These are phyloP conservation scores for Protonibea diacanthus DNA, from an alignment of 2,797 vertebrate species.

Conservation along the genomic window DNA sequence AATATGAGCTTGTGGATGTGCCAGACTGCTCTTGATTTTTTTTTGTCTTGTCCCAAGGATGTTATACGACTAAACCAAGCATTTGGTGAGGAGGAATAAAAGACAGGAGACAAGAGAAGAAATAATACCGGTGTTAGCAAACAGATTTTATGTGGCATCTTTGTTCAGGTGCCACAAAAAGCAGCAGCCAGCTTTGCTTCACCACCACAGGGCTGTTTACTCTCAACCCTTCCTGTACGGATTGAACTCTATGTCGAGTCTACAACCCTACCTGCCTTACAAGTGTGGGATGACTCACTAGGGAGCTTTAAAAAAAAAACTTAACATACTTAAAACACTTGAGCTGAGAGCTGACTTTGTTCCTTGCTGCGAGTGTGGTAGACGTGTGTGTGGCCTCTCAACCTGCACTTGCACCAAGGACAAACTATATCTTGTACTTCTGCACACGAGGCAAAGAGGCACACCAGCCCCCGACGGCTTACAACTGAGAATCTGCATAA, in stretches of 20 bases:
- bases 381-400: background rate
- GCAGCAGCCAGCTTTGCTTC: slow-evolving; percentile 15
- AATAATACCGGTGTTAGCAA: slow-evolving; percentile 3
- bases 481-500: slow-evolving; percentile 9
- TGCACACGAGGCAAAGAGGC: slow-evolving; percentile 18
- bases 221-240: background rate
- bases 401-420: slow-evolving; percentile 1
- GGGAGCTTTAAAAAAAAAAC: slow-evolving; percentile 13
- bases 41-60: slow-evolving; percentile 33
- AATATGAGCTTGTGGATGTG: slow-evolving; percentile 19
- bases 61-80: slow-evolving; percentile 39
- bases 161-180: slow-evolving; percentile 29
- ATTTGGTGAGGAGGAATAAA: slow-evolving; percentile 23
- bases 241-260: slow-evolving; percentile 20
- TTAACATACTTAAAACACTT: background rate
- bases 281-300: slow-evolving; percentile 17
- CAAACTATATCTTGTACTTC: slow-evolving; percentile 6
- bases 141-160: slow-evolving; percentile 29
- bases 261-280: slow-evolving; percentile 17
- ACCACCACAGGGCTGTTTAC: slow-evolving; percentile 22
- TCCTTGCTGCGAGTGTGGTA: background rate
- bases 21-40: slow-evolving; percentile 44
- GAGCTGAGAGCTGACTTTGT: slow-evolving; percentile 9
- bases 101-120: slow-evolving; percentile 6
- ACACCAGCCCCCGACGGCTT: slow-evolving; percentile 9